Percentiles rank a stretch among this genome's conserved stretches.
phyloP scores from a whole-genome alignment of 2,797 vertebrate genomes.

The Bucorvus abyssinicus region DNA sequence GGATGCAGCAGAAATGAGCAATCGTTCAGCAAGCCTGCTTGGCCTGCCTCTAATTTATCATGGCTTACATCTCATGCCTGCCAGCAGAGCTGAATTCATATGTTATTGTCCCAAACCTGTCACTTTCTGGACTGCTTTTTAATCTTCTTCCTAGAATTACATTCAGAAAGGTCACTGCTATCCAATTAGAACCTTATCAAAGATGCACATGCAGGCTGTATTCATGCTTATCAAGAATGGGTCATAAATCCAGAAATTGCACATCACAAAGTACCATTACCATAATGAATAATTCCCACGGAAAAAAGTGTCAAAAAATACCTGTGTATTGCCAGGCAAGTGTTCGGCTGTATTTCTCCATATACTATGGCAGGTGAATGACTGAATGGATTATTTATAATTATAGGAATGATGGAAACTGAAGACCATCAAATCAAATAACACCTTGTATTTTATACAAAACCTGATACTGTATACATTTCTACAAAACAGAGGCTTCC shows the following conservation, averaged over 20 bases:
- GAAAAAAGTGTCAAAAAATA: slow-evolving; percentile 63
- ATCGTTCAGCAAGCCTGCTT: slow-evolving; percentile 70
- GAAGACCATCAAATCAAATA: background rate
- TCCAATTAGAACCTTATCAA: slow-evolving; percentile 96
- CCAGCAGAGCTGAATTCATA: slow-evolving; percentile 78
- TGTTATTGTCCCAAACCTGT: slow-evolving; percentile 83
- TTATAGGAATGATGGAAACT: background rate
- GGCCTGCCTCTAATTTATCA: slow-evolving; percentile 81
- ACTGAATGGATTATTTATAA: slow-evolving; percentile 1
- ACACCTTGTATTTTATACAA: background rate
- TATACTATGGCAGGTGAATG: background rate
- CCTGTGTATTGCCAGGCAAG: slow-evolving; percentile 52
- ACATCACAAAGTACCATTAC: slow-evolving; percentile 73
- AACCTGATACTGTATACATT: background rate
- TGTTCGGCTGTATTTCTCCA: slow-evolving; percentile 20
- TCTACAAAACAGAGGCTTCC: background rate
- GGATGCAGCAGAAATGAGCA: slow-evolving; percentile 73
- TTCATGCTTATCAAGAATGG: slow-evolving; percentile 76
- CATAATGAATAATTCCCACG: slow-evolving; percentile 72
- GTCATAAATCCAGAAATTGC: slow-evolving; percentile 82
- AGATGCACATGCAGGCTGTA: slow-evolving; percentile 82
- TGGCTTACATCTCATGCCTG: slow-evolving; percentile 80
- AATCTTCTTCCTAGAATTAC: slow-evolving; percentile 83
- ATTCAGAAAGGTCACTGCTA: slow-evolving; percentile 89
- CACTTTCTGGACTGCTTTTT: slow-evolving; percentile 82